Base-by-base conservation (phyloP, 2,113 vertebrate genomes). In the Empidonax traillii region DNA sequence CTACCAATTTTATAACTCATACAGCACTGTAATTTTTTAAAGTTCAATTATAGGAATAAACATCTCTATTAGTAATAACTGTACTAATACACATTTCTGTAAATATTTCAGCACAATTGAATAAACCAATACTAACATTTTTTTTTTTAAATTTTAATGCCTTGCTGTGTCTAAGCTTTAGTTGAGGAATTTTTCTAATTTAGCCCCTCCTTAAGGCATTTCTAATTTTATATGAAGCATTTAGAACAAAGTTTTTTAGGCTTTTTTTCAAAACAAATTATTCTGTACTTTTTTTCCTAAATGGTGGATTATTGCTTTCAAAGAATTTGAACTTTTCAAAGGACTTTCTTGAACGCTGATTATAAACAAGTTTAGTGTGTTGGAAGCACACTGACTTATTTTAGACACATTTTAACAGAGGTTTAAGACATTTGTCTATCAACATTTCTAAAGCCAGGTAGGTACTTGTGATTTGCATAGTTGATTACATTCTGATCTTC, bases 1-100 rank as follows among this genome's bases (percentile, higher is more conserved):
- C 7, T 66, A 69, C 4, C 5, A 41, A 12, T 95, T 97, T 96
- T 80, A 47, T 93, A 75, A 51, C 53, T 49, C 14, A 76, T 31
- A 68, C 5, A 55, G 3, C 25, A 82, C 11, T 27, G 9, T 81
- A 77, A 55, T 82, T 92, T 68, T 74, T 58, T 58, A 14, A 3
- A 96, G 49, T 83, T 85, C 53, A 93, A 22, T 93, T 94, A 78
- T 20, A 83, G 9, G 24, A 91, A 94, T 55, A 77, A 96, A 46
- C 3, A 52, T 71, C 31, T 87, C 27, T 72, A 69, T 93, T 76
- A 96, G 9, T 71, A 89, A 55, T 76, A 80, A 31, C 19, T 71
- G 43, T 55, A 79, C 25, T 31, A 93, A 67, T 56, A 93, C 10
- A 13, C 2, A 33, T 56, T 87, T 66, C 15, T 47, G 35, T 53